A percentile compares a stretch with the other conserved stretches of the same genome.
These are phyloP conservation scores for Trypoxylon attenuatum DNA, from an alignment of 2,888 invertebrate species.

Conservation along the genomic window DNA sequence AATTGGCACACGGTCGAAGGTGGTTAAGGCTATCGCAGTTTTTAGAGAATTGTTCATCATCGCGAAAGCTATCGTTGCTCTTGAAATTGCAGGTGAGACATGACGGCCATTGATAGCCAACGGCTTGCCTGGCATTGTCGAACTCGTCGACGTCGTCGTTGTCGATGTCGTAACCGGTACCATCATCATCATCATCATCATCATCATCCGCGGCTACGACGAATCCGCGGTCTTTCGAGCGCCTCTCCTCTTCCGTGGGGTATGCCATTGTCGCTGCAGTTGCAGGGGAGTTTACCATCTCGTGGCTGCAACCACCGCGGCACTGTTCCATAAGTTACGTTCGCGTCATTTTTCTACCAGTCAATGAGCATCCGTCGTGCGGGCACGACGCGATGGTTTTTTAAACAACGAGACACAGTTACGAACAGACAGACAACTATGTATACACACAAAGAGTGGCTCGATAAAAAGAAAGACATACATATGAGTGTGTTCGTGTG, in stretches of 20 bases:
- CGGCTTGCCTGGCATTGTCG: conserved; percentile 1
- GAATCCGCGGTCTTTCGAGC: conserved; percentile 31
- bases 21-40: not conserved
- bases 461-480: not conserved
- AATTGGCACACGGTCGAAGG: conserved; percentile 1
- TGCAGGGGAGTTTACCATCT: conserved; percentile 73
- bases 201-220: conserved; percentile 13
- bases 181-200: conserved; percentile 15
- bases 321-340: conserved; percentile 72
- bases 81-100: conserved; percentile 9
- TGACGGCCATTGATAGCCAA: not conserved
- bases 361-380: conserved; percentile 45
- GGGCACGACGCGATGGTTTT: conserved; percentile 33
- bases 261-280: conserved; percentile 60
- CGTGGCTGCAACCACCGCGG: conserved; percentile 74
- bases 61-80: not conserved
- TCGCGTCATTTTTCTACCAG: conserved; percentile 66
- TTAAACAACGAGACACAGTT: conserved; percentile 14
- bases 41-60: not conserved
- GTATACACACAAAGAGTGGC: not conserved
- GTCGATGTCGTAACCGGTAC: conserved; percentile 6
- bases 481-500: not conserved
- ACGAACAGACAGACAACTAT: conserved; percentile 3
- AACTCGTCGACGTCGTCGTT: conserved; percentile 6
- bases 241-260: conserved; percentile 61